Percentiles rank a stretch among this genome's conserved stretches.
phyloP scores from a whole-genome alignment of 2,113 vertebrate genomes.

The Alligator sinensis region DNA sequence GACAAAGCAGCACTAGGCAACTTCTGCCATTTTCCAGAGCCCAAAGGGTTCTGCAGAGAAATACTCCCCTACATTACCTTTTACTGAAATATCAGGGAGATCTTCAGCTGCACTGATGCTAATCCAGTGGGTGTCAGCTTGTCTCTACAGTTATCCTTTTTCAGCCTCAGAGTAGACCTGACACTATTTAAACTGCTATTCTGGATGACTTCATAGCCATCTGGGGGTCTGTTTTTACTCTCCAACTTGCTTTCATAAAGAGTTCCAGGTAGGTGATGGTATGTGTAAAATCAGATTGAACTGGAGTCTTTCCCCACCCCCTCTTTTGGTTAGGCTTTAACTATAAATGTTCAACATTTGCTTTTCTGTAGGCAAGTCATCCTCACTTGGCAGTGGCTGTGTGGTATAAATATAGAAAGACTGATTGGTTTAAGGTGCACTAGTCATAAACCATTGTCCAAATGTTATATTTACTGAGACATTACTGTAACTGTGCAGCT shows the following conservation, averaged over 20 bases:
- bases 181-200: not conserved
- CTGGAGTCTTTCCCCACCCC: not conserved
- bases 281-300: too few relatives aligned
- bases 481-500: not conserved
- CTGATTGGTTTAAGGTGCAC: not conserved
- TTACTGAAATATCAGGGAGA: not conserved
- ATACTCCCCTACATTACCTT: not conserved
- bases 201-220: not conserved
- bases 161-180: not conserved
- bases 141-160: not conserved
- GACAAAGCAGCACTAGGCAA: not conserved
- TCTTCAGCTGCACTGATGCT: not conserved
- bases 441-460: not conserved
- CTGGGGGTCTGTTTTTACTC: not conserved
- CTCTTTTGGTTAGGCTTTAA: not conserved
- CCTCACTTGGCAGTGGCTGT: not conserved
- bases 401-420: not conserved
- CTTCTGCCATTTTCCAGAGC: not conserved
- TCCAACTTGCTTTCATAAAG: accelerated
- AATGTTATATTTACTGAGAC: not conserved
- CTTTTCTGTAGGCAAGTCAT: not conserved
- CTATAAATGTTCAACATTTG: not conserved
- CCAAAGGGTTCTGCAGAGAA: not conserved
- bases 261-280: not conserved
- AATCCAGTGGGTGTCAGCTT: not conserved